Evolutionary conservation across 2,113 vertebrate genomes (phyloP), one percentile per base, ranked within the genome.

Genomic region (Tichodroma muraria): DNA sequence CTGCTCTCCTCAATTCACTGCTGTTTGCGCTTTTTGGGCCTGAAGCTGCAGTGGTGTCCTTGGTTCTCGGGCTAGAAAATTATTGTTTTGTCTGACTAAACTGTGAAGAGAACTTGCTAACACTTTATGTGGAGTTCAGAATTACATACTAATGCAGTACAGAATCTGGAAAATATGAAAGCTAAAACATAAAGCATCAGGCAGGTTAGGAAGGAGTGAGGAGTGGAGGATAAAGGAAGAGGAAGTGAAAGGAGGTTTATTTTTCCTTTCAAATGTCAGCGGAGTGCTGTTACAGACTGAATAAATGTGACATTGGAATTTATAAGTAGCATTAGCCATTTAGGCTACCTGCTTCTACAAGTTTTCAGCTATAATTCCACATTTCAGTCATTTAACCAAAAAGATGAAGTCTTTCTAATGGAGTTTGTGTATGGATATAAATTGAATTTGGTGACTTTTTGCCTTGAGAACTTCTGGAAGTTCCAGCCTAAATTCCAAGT

Each of bases 361-460:
- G 13, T 77, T 80, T 88, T 88, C 47, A 61, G 3, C 9, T 60
- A 16, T 54, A 78, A 50, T 60, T 15, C 25, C 20, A 28, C 17
- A 40, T 69, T 11, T 24, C 5, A 24, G 10, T 85, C 11, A 42
- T 7, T 81, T 44, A 85, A 38, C 9, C 1, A 9, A n/a, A 56
- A 16, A 15, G 78, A 79, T 16, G 8, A 64, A 44, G 2, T 7
- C 5, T 82, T 78, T 15, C 7, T 69, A 27, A 54, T 65, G 20
- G 6, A 73, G 2, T 4, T 13, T 45, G 2, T 71, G 4, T 53
- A 27, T 1, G 1, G 3, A 13, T 49, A 21, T 69, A 12, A 2
- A 52, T 61, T 60, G 33, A 38, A 59, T 77, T 63, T 54, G 9
- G 6, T 63, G 20, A 17, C 8, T 40, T 70, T 66, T 33, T 14